Evolutionary conservation across 2,888 invertebrate genomes (phyloP).

Genomic region (Drosophila stalkeri): DNA sequence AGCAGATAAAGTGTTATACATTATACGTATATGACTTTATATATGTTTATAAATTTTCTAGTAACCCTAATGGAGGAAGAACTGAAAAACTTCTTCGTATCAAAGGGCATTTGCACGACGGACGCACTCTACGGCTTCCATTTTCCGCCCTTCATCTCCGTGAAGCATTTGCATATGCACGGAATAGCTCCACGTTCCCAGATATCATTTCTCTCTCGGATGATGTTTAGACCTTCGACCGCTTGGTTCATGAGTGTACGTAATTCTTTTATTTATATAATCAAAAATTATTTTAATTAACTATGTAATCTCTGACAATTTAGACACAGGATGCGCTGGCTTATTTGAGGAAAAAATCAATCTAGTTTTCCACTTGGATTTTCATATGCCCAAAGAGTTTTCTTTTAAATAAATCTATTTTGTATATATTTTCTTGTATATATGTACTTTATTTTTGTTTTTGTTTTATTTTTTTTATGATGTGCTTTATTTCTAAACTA

Average conservation of each 20-base stretch:
- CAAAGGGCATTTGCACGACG: conserved; percentile 85
- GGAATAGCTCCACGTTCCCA: conserved; percentile 91
- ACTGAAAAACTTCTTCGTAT: conserved; percentile 85
- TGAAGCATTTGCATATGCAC: conserved; percentile 93
- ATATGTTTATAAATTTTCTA: conserved; percentile 75
- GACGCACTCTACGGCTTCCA: conserved; percentile 92
- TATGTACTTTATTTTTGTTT: background rate
- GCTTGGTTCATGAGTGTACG: conserved; percentile 94
- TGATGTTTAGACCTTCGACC: conserved; percentile 90
- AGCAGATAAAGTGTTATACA: conserved; percentile 73
- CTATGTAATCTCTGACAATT: background rate
- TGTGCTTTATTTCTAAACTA: background rate
- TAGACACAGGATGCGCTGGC: conserved; percentile 52
- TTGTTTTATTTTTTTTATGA: background rate
- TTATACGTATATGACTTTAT: background rate
- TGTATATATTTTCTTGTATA: background rate
- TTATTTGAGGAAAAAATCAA: conserved; percentile 23
- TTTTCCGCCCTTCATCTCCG: conserved; percentile 95
- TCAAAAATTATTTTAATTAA: background rate
- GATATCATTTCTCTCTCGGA: conserved; percentile 89
- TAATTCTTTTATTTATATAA: background rate
- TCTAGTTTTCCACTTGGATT: background rate
- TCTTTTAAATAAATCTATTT: background rate
- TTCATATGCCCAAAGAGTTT: background rate
- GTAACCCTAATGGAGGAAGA: conserved; percentile 89